Percentiles rank a stretch among this genome's conserved stretches.
phyloP scores from a whole-genome alignment of 2,113 vertebrate genomes.

The Xiphias gladius region DNA sequence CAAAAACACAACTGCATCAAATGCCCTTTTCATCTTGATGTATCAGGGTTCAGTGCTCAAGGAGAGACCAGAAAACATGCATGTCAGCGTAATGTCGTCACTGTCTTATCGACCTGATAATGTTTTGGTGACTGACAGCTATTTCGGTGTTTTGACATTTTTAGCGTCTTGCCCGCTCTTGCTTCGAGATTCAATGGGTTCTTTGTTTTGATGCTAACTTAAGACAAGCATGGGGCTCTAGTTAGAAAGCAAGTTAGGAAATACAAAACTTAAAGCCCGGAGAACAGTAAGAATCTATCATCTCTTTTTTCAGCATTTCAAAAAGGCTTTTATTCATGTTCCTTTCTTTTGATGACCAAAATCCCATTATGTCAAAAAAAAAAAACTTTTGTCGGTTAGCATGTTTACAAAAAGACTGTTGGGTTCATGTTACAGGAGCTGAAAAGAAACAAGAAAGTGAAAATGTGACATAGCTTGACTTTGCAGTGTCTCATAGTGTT shows the following conservation, averaged over 20 bases:
- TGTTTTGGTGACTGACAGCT: conserved; percentile 68
- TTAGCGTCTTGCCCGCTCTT: conserved; percentile 40
- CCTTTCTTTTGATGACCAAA: conserved; percentile 40
- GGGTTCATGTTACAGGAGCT: conserved; percentile 22
- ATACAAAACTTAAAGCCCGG: neutral
- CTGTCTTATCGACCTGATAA: conserved; percentile 60
- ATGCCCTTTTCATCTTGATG: conserved; percentile 28
- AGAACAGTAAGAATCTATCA: conserved; percentile 42
- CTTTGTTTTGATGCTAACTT: conserved; percentile 58
- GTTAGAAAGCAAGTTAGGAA: conserved; percentile 26
- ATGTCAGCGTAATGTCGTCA: conserved; percentile 29
- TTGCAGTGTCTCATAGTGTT: conserved; percentile 46
- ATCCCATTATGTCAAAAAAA: conserved; percentile 40
- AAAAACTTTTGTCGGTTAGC: conserved; percentile 48
- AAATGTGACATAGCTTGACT: conserved; percentile 34
- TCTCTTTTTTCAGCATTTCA: conserved; percentile 44
- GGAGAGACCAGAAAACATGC: conserved; percentile 33
- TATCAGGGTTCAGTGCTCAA: conserved; percentile 5
- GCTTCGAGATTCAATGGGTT: conserved; percentile 53
- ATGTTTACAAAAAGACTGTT: conserved; percentile 46
- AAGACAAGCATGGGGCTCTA: conserved; percentile 34
- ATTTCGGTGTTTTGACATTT: conserved; percentile 66
- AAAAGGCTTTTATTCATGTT: conserved; percentile 41
- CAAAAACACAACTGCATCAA: conserved; percentile 24
- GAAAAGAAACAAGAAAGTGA: conserved; percentile 9